These are phyloP conservation scores for Myotis daubentonii DNA, from an alignment of 2,797 vertebrate genomes.

Conservation along the genomic window DNA sequence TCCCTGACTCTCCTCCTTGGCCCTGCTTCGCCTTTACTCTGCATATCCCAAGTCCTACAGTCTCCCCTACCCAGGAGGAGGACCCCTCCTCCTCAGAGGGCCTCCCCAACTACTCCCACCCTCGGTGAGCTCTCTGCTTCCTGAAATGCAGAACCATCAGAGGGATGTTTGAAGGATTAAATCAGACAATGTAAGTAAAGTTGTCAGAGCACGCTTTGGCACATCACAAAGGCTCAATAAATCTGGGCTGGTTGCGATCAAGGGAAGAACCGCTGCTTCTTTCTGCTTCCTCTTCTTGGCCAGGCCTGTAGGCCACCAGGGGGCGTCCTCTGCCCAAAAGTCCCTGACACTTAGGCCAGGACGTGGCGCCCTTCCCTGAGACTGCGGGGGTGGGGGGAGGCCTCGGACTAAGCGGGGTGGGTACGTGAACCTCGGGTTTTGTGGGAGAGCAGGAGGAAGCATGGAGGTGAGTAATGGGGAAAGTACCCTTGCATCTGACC, in stretches of 20 bases:
- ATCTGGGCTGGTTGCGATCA: neutral
- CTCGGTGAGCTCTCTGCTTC: neutral
- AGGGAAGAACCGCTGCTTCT: too few relatives aligned
- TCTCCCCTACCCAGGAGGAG: neutral
- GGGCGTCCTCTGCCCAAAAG: slow-evolving; percentile 6
- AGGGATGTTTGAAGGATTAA: neutral
- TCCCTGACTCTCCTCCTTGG: neutral
- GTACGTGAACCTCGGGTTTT: neutral
- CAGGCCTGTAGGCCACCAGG: slow-evolving; percentile 32
- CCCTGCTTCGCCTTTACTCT: neutral
- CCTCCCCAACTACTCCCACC: neutral
- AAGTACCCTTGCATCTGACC: too few relatives aligned
- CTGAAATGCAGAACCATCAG: neutral
- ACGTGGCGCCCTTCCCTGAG: neutral
- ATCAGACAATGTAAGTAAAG: neutral
- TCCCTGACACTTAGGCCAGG: rapidly evolving
- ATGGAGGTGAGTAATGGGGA: neutral
- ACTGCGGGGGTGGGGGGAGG: too few relatives aligned
- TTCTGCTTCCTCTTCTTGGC: neutral
- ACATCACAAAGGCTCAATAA: neutral
- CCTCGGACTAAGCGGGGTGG: too few relatives aligned
- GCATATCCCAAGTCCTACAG: neutral
- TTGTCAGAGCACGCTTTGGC: neutral
- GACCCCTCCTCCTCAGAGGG: neutral
- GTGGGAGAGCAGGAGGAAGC: neutral